Percentiles rank a stretch among this genome's conserved stretches.
Conservation (phyloP, 2,113 vertebrate genomes). For the Narcine bancroftii region DNA sequence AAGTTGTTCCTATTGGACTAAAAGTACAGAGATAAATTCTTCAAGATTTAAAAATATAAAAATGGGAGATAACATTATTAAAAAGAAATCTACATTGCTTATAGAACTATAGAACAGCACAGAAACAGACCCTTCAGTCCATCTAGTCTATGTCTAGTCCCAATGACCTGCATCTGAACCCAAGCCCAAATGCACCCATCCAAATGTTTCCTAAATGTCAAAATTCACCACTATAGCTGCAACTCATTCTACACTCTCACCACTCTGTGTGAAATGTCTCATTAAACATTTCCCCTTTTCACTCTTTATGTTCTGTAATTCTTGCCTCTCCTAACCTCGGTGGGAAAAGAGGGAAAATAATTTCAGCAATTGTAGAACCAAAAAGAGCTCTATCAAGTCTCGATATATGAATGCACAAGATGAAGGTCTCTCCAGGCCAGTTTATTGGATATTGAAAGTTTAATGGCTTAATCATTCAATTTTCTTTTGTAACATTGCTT, state of each 20-base stretch:
- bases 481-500: neutral
- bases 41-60: neutral
- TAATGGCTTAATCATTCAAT: neutral
- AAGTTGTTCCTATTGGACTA: neutral
- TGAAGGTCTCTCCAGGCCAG: neutral
- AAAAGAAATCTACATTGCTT: neutral
- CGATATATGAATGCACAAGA: neutral
- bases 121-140: too few relatives aligned
- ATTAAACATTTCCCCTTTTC: too few relatives aligned
- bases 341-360: neutral
- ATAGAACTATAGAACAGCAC: too few relatives aligned
- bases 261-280: too few relatives aligned
- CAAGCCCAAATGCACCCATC: too few relatives aligned
- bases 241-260: too few relatives aligned
- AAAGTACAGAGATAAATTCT: neutral
- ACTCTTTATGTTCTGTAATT: too few relatives aligned
- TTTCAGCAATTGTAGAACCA: neutral
- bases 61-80: neutral
- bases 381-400: neutral
- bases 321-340: too few relatives aligned
- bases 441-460: neutral
- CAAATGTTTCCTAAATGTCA: too few relatives aligned
- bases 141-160: too few relatives aligned
- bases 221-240: too few relatives aligned
- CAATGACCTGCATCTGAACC: too few relatives aligned